A percentile compares a stretch with the other conserved stretches of the same genome.
Conservation (phyloP, 1,140 invertebrate genomes). For the Aphidius ervi region DNA sequence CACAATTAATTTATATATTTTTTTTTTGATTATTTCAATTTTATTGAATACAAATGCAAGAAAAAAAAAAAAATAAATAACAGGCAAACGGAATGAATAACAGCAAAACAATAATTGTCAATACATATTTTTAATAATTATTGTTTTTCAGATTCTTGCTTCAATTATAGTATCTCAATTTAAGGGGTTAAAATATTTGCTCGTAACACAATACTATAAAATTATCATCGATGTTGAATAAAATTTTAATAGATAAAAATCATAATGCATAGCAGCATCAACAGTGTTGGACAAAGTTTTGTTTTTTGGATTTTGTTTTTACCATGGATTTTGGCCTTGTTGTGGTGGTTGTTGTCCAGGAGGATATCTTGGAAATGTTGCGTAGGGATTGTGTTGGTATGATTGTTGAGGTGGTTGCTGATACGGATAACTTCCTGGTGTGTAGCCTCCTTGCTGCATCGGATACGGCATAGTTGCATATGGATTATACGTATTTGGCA, state of each 20-base stretch:
- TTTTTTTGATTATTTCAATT: no score
- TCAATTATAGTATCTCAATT: no score
- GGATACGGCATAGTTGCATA: constrained; percentile 77
- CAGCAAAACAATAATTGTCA: no score
- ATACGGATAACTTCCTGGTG: not conserved
- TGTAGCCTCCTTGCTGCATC: constrained; percentile 46
- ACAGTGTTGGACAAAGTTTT: not conserved
- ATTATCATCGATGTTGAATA: no score
- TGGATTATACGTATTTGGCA: constrained; percentile 82
- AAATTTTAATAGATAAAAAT: not conserved
- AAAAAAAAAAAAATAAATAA: no score
- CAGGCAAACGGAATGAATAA: no score
- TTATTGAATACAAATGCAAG: no score
- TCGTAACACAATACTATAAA: no score
- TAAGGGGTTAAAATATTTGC: no score
- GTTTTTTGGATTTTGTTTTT: not conserved
- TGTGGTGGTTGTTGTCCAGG: constrained; percentile 42
- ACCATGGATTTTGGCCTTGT: constrained; percentile 38
- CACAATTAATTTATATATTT: no score
- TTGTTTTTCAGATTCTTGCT: no score
- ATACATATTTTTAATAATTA: no score
- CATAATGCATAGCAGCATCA: not conserved
- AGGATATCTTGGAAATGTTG: constrained; percentile 49
- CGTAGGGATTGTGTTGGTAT: constrained; percentile 32
- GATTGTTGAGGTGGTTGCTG: constrained; percentile 12